These are phyloP conservation scores for Dendrolimus pini DNA, from an alignment of 2,888 invertebrate genomes.

Conservation along the genomic window DNA sequence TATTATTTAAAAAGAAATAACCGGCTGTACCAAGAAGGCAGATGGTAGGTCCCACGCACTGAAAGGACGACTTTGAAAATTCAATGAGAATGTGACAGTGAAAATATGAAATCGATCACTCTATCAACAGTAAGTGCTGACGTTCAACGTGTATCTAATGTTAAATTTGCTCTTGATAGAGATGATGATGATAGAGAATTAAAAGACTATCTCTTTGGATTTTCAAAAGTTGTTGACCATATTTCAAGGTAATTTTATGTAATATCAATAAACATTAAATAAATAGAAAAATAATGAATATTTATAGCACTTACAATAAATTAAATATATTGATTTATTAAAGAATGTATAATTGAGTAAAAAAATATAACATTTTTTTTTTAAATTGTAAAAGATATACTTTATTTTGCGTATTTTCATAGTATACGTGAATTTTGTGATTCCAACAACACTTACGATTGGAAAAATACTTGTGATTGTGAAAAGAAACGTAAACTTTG, in stretches of 20 bases:
- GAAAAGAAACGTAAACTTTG: too few relatives aligned
- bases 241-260: not conserved
- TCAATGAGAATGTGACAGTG: conserved; percentile 27
- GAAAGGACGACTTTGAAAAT: conserved; percentile 4
- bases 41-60: not conserved
- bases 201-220: not conserved
- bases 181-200: not conserved
- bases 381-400: too few relatives aligned
- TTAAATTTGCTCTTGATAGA: not conserved
- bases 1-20: not conserved
- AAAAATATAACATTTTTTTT: too few relatives aligned
- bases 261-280: not conserved
- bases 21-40: not conserved
- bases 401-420: too few relatives aligned
- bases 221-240: not conserved
- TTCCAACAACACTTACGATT: too few relatives aligned
- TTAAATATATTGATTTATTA: too few relatives aligned
- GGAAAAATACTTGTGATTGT: too few relatives aligned
- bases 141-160: conserved; percentile 27
- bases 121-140: conserved; percentile 17
- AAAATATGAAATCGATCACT: conserved; percentile 52
- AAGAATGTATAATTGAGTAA: too few relatives aligned
- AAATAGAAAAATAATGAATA: not conserved
- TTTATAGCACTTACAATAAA: too few relatives aligned
- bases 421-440: too few relatives aligned